Percentiles rank a stretch among this genome's conserved stretches.
These are phyloP conservation scores for Theodoxus fluviatilis DNA, from an alignment of 2,888 invertebrate genomes.

Conservation along the genomic window DNA sequence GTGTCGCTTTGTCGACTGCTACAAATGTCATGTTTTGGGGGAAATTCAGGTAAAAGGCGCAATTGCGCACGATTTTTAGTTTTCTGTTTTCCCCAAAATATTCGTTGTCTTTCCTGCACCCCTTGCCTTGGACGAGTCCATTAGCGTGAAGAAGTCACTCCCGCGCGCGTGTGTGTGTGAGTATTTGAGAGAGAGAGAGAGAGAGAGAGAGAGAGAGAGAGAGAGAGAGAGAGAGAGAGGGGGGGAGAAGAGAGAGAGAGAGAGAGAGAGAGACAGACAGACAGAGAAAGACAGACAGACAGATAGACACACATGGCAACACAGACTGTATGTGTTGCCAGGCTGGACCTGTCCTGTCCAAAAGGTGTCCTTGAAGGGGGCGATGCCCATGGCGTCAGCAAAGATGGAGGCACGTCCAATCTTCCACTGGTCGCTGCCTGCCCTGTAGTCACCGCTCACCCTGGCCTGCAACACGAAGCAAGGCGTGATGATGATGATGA, in stretches of 20 bases:
- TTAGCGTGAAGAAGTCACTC: no score
- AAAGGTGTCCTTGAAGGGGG: conserved; percentile 54
- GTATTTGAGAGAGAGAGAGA: background rate
- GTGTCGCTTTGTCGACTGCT: no score
- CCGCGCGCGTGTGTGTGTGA: no score
- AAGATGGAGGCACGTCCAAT: conserved; percentile 48
- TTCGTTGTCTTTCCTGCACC: no score
- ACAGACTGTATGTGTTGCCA: conserved; percentile 45
- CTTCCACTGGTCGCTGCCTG: conserved; percentile 43
- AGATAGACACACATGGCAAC: background rate
- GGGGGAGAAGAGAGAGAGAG: background rate
- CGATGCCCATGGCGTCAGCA: conserved; percentile 45
- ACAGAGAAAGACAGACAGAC: conserved; percentile 6
- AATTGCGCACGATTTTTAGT: no score
- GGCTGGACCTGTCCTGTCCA: conserved; percentile 46
- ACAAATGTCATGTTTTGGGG: no score
- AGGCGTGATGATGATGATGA: background rate
- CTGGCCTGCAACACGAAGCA: conserved; percentile 35
- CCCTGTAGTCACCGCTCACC: conserved; percentile 47
- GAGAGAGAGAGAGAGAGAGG: background rate
- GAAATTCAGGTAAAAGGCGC: no score
- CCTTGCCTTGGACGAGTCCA: no score
- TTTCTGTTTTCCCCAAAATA: no score
- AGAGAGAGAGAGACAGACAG: background rate
- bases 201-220: background rate